These are phyloP conservation scores for Sterrhoptilus dennistouni DNA, from an alignment of 2,113 vertebrate species.

Conservation along the genomic window DNA sequence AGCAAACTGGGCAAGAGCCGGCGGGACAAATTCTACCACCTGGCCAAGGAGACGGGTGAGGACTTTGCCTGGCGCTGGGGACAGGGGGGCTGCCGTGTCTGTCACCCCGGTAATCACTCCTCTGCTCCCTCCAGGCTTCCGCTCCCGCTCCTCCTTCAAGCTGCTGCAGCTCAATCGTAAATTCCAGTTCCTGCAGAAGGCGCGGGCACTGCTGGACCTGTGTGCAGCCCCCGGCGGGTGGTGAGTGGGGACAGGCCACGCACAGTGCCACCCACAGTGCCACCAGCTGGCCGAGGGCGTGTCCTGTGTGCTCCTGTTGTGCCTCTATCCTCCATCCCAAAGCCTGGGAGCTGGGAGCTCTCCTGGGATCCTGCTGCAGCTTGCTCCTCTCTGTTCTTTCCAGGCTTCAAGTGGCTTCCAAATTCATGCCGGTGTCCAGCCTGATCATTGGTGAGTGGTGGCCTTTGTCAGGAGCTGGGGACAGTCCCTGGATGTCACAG, in stretches of 20 bases:
- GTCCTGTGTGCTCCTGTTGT: rapidly evolving
- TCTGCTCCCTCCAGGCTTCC: conserved; percentile 78
- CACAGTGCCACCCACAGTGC: neutral
- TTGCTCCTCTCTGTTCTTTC: neutral
- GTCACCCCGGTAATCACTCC: rapidly evolving
- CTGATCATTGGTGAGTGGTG: conserved; percentile 90
- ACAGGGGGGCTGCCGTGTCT: rapidly evolving
- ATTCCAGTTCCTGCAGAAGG: conserved; percentile 93
- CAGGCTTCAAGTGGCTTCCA: conserved; percentile 95
- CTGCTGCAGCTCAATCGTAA: conserved; percentile 96
- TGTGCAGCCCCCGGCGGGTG: conserved; percentile 96
- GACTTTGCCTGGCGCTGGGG: rapidly evolving
- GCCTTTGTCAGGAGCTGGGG: too few relatives aligned
- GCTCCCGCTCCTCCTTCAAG: conserved; percentile 96
- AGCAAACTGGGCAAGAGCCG: conserved; percentile 91
- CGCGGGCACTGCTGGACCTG: conserved; percentile 88
- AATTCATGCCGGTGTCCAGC: conserved; percentile 97
- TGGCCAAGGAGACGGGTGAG: conserved; percentile 96
- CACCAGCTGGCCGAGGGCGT: rapidly evolving
- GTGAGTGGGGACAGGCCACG: conserved; percentile 64
- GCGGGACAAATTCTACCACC: conserved; percentile 94
- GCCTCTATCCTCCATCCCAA: rapidly evolving
- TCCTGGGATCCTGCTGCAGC: neutral
- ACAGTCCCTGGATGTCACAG: rapidly evolving
- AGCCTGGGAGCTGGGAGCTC: rapidly evolving